phyloP scores from a whole-genome alignment of 2,113 vertebrate species.

The Gymnobelideus leadbeateri region DNA sequence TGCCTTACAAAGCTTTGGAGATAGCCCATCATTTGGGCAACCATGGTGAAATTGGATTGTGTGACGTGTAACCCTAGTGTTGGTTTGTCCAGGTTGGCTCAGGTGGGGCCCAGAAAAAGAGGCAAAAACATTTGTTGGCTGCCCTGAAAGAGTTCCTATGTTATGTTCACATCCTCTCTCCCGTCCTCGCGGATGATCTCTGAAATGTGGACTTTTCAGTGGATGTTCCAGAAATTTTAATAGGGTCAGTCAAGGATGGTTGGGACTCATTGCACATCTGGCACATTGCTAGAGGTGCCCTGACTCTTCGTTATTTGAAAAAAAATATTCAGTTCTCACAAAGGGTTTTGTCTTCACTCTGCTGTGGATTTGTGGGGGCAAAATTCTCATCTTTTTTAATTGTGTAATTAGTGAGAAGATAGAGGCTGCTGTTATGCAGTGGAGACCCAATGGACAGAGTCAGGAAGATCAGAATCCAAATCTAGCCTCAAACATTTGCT shows the following conservation, averaged over 20 bases:
- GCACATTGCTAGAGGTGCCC: conserved; percentile 36
- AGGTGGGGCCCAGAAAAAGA: conserved; percentile 36
- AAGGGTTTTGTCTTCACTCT: conserved; percentile 47
- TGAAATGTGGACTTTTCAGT: conserved; percentile 32
- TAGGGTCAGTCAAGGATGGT: conserved; percentile 6
- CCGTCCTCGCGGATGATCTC: conserved; percentile 13
- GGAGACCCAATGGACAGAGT: not conserved
- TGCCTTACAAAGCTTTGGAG: conserved; percentile 63
- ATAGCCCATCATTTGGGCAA: not conserved
- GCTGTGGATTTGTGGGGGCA: not conserved
- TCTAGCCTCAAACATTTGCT: not conserved
- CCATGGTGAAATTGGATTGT: conserved; percentile 54
- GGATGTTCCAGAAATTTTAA: conserved; percentile 1
- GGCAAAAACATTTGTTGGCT: conserved; percentile 41
- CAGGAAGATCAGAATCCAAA: not conserved
- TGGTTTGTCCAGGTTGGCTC: not conserved
- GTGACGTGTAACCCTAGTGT: conserved; percentile 30
- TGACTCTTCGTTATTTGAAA: not conserved
- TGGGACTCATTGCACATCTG: conserved; percentile 18
- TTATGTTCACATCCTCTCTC: conserved; percentile 22
- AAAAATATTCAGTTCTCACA: not conserved
- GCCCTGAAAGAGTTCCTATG: conserved; percentile 32
- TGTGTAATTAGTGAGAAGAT: not conserved
- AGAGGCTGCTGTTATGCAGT: not conserved
- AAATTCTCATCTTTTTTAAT: not conserved